These are phyloP conservation scores for Brachionichthys hirsutus DNA, from an alignment of 2,113 vertebrate genomes.

Conservation along the genomic window DNA sequence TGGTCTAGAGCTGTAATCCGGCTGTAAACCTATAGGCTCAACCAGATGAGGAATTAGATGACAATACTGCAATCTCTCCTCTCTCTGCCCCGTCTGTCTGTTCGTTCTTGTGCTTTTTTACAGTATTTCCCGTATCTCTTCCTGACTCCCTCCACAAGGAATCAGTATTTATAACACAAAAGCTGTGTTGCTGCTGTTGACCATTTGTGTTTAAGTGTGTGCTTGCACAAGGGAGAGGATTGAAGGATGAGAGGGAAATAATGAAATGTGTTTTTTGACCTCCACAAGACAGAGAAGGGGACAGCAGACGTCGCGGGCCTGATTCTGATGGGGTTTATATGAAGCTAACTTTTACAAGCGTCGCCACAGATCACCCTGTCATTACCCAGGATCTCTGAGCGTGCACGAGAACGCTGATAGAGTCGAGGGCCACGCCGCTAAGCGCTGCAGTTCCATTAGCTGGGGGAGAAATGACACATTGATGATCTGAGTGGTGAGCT, in stretches of 20 bases:
- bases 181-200: constrained; percentile 21
- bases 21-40: constrained; percentile 60
- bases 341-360: constrained; percentile 47
- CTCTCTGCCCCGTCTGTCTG: constrained; percentile 26
- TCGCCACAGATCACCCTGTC: constrained; percentile 42
- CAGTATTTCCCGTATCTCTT: neutral
- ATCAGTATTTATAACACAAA: constrained; percentile 41
- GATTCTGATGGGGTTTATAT: constrained; percentile 46
- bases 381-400: constrained; percentile 32
- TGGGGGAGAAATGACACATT: constrained; percentile 42
- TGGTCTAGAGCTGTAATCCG: constrained; percentile 65
- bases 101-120: constrained; percentile 25
- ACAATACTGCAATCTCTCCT: constrained; percentile 26
- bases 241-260: constrained; percentile 71
- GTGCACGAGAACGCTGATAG: constrained; percentile 18
- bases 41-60: constrained; percentile 57
- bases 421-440: constrained; percentile 25
- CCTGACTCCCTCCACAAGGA: constrained; percentile 6
- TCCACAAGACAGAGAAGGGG: constrained; percentile 49
- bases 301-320: constrained; percentile 14
- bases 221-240: constrained; percentile 58
- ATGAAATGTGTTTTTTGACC: constrained; percentile 70
- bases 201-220: constrained; percentile 25
- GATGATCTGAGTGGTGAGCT: constrained; percentile 9
- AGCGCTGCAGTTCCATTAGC: constrained; percentile 49